Percentiles rank a stretch among this genome's conserved stretches.
phyloP scores from a whole-genome alignment of 2,888 invertebrate genomes.

The Oxytorus armatus region DNA sequence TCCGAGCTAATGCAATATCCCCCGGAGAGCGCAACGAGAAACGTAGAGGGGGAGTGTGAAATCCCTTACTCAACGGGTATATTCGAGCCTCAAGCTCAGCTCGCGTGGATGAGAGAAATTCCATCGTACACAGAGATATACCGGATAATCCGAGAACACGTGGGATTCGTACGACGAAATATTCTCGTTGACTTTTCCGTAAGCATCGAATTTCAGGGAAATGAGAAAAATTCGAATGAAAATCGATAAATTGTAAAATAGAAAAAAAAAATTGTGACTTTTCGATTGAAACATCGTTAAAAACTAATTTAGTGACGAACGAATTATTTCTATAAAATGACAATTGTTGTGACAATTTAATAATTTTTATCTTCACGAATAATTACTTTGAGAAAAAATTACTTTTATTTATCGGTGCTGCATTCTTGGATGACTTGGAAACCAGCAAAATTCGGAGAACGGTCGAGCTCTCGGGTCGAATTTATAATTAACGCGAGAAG shows the following conservation, averaged over 20 bases:
- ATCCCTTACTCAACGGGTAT: slow-evolving; percentile 44
- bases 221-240: not conserved
- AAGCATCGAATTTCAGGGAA: not conserved
- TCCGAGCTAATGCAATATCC: slow-evolving; percentile 59
- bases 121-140: slow-evolving; percentile 37
- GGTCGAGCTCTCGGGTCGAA: slow-evolving; percentile 72
- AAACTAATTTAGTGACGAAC: too few relatives aligned
- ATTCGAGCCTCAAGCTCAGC: slow-evolving; percentile 23
- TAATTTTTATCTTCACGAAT: too few relatives aligned
- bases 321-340: too few relatives aligned
- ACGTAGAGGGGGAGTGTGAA: slow-evolving; percentile 33
- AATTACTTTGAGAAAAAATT: too few relatives aligned
- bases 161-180: not conserved
- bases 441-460: slow-evolving; percentile 58
- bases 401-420: slow-evolving; percentile 11
- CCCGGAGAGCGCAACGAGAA: slow-evolving; percentile 22
- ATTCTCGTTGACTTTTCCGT: slow-evolving; percentile 12
- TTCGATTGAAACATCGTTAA: too few relatives aligned
- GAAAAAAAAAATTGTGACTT: too few relatives aligned
- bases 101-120: slow-evolving; percentile 56
- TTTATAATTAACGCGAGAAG: slow-evolving; percentile 78
- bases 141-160: not conserved
- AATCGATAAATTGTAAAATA: too few relatives aligned
- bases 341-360: too few relatives aligned
- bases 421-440: too few relatives aligned